Percentiles rank a stretch among this genome's conserved stretches.
Conservation (phyloP, 2,888 invertebrate genomes). For the Cactoblastis cactorum region DNA sequence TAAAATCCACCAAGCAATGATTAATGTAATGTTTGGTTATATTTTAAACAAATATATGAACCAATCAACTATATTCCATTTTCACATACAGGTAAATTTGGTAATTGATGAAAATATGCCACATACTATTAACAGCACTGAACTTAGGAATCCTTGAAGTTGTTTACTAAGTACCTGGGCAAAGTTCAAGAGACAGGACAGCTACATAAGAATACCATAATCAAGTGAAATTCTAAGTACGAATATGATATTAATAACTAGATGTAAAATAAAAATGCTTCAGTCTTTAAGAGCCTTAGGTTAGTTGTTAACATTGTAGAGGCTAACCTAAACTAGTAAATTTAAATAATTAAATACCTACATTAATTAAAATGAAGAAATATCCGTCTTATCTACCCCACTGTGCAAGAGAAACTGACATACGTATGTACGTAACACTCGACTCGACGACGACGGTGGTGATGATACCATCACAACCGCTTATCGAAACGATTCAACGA, state of each 20-base stretch:
- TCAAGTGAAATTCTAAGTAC: neutral
- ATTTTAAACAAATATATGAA: no score
- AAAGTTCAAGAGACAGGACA: constrained; percentile 4
- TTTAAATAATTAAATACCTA: neutral
- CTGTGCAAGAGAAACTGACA: constrained; percentile 1
- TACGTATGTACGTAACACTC: neutral
- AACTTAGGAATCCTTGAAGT: constrained; percentile 1
- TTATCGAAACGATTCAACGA: neutral
- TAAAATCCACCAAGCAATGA: no score
- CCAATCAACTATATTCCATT: no score
- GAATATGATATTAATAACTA: neutral
- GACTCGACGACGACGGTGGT: neutral
- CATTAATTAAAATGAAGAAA: neutral
- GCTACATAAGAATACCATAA: constrained; percentile 1
- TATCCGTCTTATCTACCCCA: neutral
- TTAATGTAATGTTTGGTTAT: no score
- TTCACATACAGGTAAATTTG: no score
- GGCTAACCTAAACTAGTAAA: neutral
- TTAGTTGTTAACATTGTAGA: neutral
- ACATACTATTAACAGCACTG: no score
- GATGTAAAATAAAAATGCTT: neutral
- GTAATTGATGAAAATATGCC: no score
- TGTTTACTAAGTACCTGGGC: neutral
- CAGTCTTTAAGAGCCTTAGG: neutral
- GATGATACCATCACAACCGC: neutral